These are phyloP conservation scores for Strix uralensis DNA, from an alignment of 2,113 vertebrate species.

Conservation along the genomic window DNA sequence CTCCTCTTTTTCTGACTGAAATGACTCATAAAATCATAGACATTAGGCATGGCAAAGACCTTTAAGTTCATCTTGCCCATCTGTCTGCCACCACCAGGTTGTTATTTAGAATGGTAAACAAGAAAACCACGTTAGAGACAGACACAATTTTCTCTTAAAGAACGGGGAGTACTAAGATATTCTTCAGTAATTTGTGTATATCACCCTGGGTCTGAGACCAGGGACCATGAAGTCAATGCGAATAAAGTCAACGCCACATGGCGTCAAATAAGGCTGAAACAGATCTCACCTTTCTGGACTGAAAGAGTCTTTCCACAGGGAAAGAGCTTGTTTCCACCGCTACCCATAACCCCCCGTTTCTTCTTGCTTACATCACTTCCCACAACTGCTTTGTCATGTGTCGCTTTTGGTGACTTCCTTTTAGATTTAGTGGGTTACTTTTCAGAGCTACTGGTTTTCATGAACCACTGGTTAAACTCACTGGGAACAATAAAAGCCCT, in stretches of 20 bases:
- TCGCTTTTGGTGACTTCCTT: neutral
- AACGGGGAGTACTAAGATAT: neutral
- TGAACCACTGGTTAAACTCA: neutral
- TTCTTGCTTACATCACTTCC: neutral
- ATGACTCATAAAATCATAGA: constrained; percentile 17
- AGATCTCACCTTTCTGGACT: neutral
- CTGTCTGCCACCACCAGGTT: neutral
- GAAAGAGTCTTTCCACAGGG: neutral
- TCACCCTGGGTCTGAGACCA: neutral
- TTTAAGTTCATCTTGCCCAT: constrained; percentile 2
- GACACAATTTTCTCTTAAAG: neutral
- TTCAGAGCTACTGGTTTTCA: neutral
- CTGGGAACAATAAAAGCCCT: neutral
- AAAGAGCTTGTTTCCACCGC: neutral
- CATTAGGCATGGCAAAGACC: neutral
- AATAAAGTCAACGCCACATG: neutral
- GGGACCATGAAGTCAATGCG: fast-evolving
- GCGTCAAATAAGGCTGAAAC: neutral
- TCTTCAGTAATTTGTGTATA: neutral
- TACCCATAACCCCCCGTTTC: neutral
- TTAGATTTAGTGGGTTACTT: neutral
- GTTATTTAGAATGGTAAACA: constrained; percentile 7
- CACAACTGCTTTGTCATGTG: neutral
- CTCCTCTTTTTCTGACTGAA: neutral
- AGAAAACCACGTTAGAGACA: neutral